Base-by-base conservation (phyloP, 2,888 invertebrate genomes). In the Fragum sueziense region DNA sequence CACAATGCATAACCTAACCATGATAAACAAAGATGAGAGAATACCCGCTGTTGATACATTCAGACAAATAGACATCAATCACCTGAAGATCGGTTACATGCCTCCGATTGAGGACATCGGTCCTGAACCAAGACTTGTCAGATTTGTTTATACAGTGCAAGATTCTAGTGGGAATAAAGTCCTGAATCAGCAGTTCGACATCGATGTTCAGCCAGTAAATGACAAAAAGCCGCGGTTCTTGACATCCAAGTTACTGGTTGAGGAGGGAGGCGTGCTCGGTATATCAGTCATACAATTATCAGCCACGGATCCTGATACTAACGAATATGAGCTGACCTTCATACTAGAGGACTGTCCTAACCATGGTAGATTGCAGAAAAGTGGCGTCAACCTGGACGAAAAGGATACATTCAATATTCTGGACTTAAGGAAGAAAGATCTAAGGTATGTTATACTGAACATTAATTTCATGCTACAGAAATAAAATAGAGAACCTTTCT, bases 21-120 rank as follows among this genome's bases (percentile, higher is more conserved):
- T 86, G 80, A 78, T 90, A 29, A 79, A 75, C 41, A 92, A 92
- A 74, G 86, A 86, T 47, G 78, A 80, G 0, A 74, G 79, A 22
- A 80, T 89, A 20, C 89, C 91, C 17, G 74, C 87, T 25, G 85
- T 91, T 29, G 69, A 78, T n/a, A 86, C 86, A 1, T 93, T 93
- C 78, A 92, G 90, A 22, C 93, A 93, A 85, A 87, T 88, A 37
- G 91, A 93, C 79, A 89, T 93, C 27, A 92, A 92, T 82, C 89
- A 92, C 77, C 86, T 89, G 76, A 91, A 92, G 87, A 89, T 93
- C 4, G 93, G 90, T 20, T 93, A 93, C 82, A 89, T 93, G 84
- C 93, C 93, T 0, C 93, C 93, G 0, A 54, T 84, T 52, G 80
- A 84, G 22, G 93, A 93, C 74, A 92, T 93, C 14, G 93, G 93